Percentiles rank a stretch among this genome's conserved stretches.
phyloP scores from a whole-genome alignment of 2,113 vertebrate species.

The Chascanopsetta lugubris region DNA sequence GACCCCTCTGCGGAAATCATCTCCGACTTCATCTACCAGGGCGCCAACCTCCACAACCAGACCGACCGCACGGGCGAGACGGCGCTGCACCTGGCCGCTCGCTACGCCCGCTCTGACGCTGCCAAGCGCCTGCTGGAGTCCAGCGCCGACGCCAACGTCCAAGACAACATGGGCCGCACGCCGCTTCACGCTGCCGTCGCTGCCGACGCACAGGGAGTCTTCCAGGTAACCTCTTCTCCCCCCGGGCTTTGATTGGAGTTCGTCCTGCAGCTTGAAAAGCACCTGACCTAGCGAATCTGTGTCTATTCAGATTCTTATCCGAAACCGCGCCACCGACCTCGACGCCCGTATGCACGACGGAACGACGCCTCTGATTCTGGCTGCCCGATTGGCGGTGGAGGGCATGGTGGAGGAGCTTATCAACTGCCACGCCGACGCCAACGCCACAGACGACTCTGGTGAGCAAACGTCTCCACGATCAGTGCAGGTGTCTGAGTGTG shows the following conservation, averaged over 20 bases:
- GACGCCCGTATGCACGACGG: constrained; percentile 97
- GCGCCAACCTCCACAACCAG: constrained; percentile 96
- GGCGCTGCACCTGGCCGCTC: constrained; percentile 91
- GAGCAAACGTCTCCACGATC: constrained; percentile 34
- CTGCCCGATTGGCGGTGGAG: constrained; percentile 93
- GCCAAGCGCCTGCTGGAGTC: constrained; percentile 97
- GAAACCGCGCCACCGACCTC: constrained; percentile 96
- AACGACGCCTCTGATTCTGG: constrained; percentile 94
- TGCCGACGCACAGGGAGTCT: constrained; percentile 95
- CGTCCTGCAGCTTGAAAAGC: not conserved
- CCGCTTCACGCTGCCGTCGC: constrained; percentile 94
- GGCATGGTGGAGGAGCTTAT: constrained; percentile 98
- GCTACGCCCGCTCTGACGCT: constrained; percentile 95
- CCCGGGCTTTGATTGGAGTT: constrained; percentile 1
- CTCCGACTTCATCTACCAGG: constrained; percentile 97
- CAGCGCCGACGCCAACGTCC: constrained; percentile 94
- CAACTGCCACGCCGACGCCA: constrained; percentile 95
- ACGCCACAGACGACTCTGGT: constrained; percentile 95
- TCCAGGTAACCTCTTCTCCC: constrained; percentile 84
- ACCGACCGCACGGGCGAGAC: constrained; percentile 98
- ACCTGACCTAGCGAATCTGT: constrained; percentile 3
- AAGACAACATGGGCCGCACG: constrained; percentile 98
- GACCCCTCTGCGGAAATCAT: constrained; percentile 93
- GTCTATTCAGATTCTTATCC: constrained; percentile 90
- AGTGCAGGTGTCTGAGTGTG: not conserved